Conservation (phyloP, 2,888 invertebrate species). For the Cephus rjabovi region DNA sequence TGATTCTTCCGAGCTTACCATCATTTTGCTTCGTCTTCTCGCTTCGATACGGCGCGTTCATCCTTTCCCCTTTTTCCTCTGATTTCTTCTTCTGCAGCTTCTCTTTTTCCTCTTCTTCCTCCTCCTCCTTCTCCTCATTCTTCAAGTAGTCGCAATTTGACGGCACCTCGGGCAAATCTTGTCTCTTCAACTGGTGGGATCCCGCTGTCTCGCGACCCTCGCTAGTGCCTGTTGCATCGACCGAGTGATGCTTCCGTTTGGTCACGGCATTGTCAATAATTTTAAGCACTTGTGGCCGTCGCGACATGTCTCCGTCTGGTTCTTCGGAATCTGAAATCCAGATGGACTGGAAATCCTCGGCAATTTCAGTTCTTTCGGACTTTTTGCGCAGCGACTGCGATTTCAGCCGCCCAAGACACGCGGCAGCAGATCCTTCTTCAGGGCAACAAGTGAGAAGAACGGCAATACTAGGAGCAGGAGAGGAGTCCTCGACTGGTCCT, state of each 20-base stretch:
- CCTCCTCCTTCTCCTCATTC: slow-evolving; percentile 8
- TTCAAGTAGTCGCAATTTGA: slow-evolving; percentile 10
- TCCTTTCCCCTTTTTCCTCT: slow-evolving; percentile 33
- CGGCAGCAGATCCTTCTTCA: slow-evolving; percentile 14
- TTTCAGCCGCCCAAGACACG: too few species aligned
- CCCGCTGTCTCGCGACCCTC: slow-evolving; percentile 23
- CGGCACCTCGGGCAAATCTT: neutral
- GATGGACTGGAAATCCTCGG: slow-evolving; percentile 55
- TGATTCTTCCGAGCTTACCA: slow-evolving; percentile 58
- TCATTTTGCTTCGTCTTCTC: slow-evolving; percentile 31
- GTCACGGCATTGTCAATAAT: slow-evolving; percentile 62
- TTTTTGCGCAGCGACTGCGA: too few species aligned
- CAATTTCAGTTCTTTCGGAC: slow-evolving; percentile 36
- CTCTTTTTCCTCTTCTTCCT: slow-evolving; percentile 11
- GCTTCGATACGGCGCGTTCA: slow-evolving; percentile 25
- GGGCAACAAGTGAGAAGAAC: neutral
- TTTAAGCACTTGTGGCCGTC: slow-evolving; percentile 61
- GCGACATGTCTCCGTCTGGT: slow-evolving; percentile 57
- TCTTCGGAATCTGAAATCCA: slow-evolving; percentile 55
- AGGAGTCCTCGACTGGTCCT: neutral
- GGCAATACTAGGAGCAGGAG: neutral
- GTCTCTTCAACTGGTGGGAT: neutral
- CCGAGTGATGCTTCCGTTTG: slow-evolving; percentile 35
- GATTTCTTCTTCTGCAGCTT: slow-evolving; percentile 25
- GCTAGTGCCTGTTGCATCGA: slow-evolving; percentile 28